Conservation (phyloP, 2,113 vertebrate genomes). For the Alexandromys fortis region DNA sequence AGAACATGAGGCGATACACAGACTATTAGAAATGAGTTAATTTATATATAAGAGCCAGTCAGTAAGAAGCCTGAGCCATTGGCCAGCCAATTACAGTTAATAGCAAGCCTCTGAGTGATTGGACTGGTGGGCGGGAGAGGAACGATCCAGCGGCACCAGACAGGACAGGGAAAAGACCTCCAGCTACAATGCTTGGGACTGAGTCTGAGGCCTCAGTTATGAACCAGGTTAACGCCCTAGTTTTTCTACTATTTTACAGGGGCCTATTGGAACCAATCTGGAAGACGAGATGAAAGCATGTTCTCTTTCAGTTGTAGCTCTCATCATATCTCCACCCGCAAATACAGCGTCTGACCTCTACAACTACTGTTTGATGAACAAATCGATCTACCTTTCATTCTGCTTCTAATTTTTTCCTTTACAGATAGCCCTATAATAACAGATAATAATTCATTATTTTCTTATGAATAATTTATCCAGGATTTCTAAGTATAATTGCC, state of each 20-base stretch:
- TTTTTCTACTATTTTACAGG: background rate
- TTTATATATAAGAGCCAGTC: no score
- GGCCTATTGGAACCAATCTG: background rate
- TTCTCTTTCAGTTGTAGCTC: background rate
- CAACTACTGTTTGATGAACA: background rate
- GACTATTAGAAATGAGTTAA: no score
- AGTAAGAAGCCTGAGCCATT: no score
- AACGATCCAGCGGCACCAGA: no score
- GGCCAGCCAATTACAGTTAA: no score
- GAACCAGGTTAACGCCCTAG: background rate
- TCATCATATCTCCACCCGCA: background rate
- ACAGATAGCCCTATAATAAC: background rate
- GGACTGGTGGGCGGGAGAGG: no score
- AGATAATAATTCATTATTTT: background rate
- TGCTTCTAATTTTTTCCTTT: background rate
- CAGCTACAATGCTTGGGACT: background rate
- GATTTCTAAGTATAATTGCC: background rate
- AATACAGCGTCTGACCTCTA: background rate
- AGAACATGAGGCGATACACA: no score
- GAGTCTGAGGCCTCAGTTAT: background rate
- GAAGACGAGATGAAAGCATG: background rate
- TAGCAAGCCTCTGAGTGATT: no score
- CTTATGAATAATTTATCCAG: background rate
- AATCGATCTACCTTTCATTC: background rate
- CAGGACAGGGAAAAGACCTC: no score